Base-by-base conservation (phyloP, 1,140 invertebrate genomes). In the Micrasema minimum region DNA sequence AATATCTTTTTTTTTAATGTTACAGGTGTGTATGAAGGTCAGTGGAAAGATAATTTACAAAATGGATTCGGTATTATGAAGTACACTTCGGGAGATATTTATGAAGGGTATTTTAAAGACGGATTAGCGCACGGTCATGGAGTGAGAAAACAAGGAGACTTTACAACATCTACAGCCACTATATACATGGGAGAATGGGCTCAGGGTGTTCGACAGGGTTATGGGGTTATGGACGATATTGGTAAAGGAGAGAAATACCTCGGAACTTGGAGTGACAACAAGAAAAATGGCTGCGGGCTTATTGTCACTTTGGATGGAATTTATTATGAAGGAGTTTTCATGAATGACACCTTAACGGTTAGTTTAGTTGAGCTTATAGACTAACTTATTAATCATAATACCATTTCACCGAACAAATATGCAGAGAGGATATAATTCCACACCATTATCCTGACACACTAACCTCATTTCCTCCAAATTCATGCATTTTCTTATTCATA, bases 111-210 rank as follows among this genome's bases (percentile, higher is more conserved):
- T 77, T 95, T 94, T 77, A 93, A 92, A 80, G 92, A 96, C 79
- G 92, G 92, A 0, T 81, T 90, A 65, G 89, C 92, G 12, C 90
- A 94, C 80, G 94, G 94, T 0, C 93, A 96, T 80, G 94, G 94
- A 7, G 88, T 92, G 50, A 88, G 92, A 70, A 91, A 91, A 70
- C 90, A 92, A 78, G 93, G 93, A 31, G 89, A 90, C 75, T 93
- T 93, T 76, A 91, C 90, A 65, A 85, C 90, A 1, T 89, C 88
- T 11, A 86, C 88, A 10, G 91, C 92, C 5, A 92, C 90, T 12
- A 87, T 94, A 71, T 96, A 96, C 78, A 92, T 95, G 57, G 94
- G 94, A 10, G 93, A 96, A 80, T 96, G 94, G 92, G 82, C 86
- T 10, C 82, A 81, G 26, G 93, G 94, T 26, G 86, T 88, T 1